Percentiles rank a stretch among this genome's conserved stretches.
Evolutionary conservation across 2,113 vertebrate species (phyloP).

Genomic region (Cariama cristata): DNA sequence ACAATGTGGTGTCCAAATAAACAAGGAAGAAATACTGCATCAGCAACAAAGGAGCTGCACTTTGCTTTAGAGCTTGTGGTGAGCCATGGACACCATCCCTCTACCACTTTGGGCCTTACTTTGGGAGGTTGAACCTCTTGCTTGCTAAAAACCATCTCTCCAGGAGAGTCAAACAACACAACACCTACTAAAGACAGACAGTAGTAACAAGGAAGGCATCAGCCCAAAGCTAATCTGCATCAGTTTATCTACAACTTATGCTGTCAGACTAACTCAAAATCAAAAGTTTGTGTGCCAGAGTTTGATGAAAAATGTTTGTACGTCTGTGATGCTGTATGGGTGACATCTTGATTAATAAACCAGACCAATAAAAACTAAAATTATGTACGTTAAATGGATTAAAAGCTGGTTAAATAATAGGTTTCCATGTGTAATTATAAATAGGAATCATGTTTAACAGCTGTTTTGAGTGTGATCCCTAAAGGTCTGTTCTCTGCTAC

Average conservation of each 20-base stretch:
- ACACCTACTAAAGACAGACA: neutral
- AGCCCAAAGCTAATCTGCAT: neutral
- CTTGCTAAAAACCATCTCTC: neutral
- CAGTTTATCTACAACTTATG: neutral
- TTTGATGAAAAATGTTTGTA: neutral
- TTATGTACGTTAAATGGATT: neutral
- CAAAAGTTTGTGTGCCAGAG: neutral
- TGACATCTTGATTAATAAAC: neutral
- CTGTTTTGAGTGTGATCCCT: neutral
- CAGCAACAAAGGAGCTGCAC: neutral
- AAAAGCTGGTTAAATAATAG: neutral
- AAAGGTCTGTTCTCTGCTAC: neutral
- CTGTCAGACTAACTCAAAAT: neutral
- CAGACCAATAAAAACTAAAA: neutral
- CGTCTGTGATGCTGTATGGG: neutral
- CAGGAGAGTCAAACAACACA: neutral
- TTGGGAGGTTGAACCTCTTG: neutral
- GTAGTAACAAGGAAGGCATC: neutral
- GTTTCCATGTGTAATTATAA: neutral
- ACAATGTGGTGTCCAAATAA: neutral
- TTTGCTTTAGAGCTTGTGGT: neutral
- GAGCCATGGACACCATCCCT: neutral
- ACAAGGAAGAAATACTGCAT: neutral
- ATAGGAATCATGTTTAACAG: neutral
- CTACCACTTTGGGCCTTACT: neutral